Evolutionary conservation across 2,113 vertebrate species (phyloP), one percentile per base, ranked within the genome.

Genomic region (Herpetotheres cachinnans): DNA sequence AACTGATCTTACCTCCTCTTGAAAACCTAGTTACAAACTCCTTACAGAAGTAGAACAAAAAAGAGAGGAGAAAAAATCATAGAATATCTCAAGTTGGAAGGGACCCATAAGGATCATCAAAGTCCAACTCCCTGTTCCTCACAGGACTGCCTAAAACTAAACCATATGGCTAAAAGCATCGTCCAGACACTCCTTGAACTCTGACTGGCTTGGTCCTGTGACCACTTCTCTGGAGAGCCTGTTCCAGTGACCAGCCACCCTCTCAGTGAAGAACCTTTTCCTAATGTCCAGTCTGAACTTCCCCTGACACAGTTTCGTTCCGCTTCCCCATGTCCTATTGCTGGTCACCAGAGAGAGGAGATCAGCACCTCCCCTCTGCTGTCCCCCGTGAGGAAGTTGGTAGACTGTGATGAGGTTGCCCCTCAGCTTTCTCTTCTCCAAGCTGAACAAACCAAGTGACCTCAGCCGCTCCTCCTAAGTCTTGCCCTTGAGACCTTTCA

Each of bases 401-500:
- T 27, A 89, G 44, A 13, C 8, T 34, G 21, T 0, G 0, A 52
- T 46, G 36, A 22, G 44, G 18, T 58, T 52, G n/a, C n/a, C 21
- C 9, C 20, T 58, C 52, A 58, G 32, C 44, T n/a, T n/a, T n/a
- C n/a, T n/a, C 61, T 89, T 67, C 62, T 29, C 16, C 34, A 32
- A 24, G 54, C 6, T 52, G 36, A 82, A 40, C 9, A 62, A 49
- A 7, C 7, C 56, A 63, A 55, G 25, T 49, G 20, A 40, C 25
- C 7, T 63, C 40, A 71, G 30, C 21, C 0, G 0, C 30, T 49
- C 17, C n/a, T 62, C 14, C 0, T 29, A 30, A 55, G 5, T 71
- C 42, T 56, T 65, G 42, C 42, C 27, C 74, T 56, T 1, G 1
- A 56, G n/a, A 2, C 7, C 30, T 49, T 63, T 62, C n/a, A 32